These are phyloP conservation scores for Otis tarda DNA, from an alignment of 2,113 vertebrate genomes.

Conservation along the genomic window DNA sequence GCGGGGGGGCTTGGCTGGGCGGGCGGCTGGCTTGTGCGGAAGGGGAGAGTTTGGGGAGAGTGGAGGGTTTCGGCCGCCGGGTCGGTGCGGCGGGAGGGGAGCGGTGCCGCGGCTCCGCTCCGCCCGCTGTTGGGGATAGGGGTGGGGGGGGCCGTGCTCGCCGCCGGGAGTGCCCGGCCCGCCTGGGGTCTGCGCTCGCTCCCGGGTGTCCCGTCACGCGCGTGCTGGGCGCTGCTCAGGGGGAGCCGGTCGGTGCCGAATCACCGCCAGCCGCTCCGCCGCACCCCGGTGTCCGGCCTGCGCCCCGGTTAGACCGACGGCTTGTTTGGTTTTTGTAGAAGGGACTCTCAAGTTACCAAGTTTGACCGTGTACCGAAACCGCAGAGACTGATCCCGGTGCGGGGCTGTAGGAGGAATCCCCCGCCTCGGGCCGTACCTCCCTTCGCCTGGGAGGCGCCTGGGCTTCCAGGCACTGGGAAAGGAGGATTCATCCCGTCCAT, in stretches of 20 bases:
- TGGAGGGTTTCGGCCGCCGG: no score
- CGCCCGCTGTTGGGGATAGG: background rate
- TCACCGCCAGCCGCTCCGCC: background rate
- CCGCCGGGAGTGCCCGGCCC: background rate
- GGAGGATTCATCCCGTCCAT: no score
- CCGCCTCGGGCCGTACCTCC: no score
- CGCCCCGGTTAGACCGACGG: rapidly evolving
- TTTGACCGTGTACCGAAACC: rapidly evolving
- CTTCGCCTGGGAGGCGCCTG: background rate
- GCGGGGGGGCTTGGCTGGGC: background rate
- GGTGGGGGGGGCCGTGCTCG: no score
- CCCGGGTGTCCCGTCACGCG: background rate
- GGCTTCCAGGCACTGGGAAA: background rate
- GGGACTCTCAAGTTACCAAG: background rate
- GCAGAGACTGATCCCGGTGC: rapidly evolving
- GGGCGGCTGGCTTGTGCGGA: background rate
- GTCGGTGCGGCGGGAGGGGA: background rate
- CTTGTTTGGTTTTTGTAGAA: rapidly evolving
- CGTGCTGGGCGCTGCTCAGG: background rate
- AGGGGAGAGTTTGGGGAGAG: background rate
- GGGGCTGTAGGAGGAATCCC: background rate
- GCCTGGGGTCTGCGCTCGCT: background rate
- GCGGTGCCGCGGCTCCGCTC: background rate
- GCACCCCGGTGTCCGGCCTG: rapidly evolving
- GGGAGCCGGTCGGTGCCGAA: background rate